Evolutionary conservation across 2,113 vertebrate genomes (phyloP).

Genomic region (Ovibos moschatus): DNA sequence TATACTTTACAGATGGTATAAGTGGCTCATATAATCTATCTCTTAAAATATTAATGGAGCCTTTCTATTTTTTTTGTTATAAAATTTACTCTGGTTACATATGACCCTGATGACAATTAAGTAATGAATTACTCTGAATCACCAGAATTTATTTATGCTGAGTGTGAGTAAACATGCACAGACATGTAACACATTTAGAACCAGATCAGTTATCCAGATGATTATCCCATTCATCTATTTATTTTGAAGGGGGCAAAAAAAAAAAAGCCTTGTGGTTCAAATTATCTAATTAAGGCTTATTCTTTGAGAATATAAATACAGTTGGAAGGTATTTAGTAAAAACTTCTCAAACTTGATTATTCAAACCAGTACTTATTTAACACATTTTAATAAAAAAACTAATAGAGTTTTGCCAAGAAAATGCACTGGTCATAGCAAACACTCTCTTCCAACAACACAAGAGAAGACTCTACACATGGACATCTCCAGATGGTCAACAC

Average conservation of each 20-base stretch:
- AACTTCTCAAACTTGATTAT: not conserved
- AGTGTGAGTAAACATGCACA: not conserved
- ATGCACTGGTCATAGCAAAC: too few relatives aligned
- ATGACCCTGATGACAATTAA: not conserved
- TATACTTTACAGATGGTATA: not conserved
- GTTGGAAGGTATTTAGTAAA: not conserved
- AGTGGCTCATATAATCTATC: not conserved
- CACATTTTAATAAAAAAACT: not conserved
- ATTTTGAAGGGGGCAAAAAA: not conserved
- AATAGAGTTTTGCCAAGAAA: too few relatives aligned
- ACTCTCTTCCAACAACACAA: too few relatives aligned
- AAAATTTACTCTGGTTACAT: not conserved
- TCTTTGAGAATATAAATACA: not conserved
- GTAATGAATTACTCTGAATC: not conserved
- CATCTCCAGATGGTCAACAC: too few relatives aligned
- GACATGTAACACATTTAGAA: not conserved
- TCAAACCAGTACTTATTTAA: not conserved
- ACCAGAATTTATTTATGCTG: not conserved
- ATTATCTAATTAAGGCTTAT: not conserved
- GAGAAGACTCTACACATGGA: too few relatives aligned
- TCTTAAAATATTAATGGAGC: not conserved
- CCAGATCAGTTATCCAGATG: not conserved
- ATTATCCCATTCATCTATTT: not conserved
- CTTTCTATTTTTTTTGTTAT: not conserved
- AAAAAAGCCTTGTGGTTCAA: not conserved